Base-by-base conservation (phyloP, 2,888 invertebrate genomes). In the Clivina fossor region DNA sequence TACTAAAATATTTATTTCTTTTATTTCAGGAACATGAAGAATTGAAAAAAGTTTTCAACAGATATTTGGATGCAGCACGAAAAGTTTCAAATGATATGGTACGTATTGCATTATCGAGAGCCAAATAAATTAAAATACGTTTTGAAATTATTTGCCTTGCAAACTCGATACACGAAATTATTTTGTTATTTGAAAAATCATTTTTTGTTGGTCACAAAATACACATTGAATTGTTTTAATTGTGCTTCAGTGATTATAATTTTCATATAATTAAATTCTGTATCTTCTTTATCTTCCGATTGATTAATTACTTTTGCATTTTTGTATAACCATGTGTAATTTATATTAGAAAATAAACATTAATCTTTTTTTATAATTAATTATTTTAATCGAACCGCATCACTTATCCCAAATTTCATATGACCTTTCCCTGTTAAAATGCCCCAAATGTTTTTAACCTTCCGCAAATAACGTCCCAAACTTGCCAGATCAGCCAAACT, bases 61-160 rank as follows among this genome's bases (percentile, higher is more conserved):
- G 81, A 61, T 90, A 89, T 63, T 73, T 84, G 16, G 74, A 83
- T 62, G 82, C 82, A 2, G 81, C 85, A 0, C 74, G 78, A 32
- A 77, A 86, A 58, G 83, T 84, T 35, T 86, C 88, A 0, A 78
- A 81, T 57, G 84, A 86, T 66, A 84, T 83, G 78, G 77, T 78
- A 63, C 63, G 73, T 62, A 63, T 67, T 47, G 38, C 24, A 1
- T 55, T 38, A 18, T 18, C 9, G 4, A 37, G 26, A 26, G 46
- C 38, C 13, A 44, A 44, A 37, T n/a, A n/a, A n/a, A n/a, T n/a
- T n/a, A n/a, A n/a, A n/a, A n/a, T n/a, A n/a, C n/a, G n/a, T n/a
- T n/a, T n/a, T n/a, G n/a, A n/a, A n/a, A n/a, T n/a, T n/a, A n/a
- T n/a, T n/a, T n/a, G n/a, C n/a, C n/a, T n/a, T n/a, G n/a, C n/a